Evolutionary conservation across 1,140 invertebrate species (phyloP), one percentile per base, ranked within the genome.

Genomic region (Arctopsyche grandis): DNA sequence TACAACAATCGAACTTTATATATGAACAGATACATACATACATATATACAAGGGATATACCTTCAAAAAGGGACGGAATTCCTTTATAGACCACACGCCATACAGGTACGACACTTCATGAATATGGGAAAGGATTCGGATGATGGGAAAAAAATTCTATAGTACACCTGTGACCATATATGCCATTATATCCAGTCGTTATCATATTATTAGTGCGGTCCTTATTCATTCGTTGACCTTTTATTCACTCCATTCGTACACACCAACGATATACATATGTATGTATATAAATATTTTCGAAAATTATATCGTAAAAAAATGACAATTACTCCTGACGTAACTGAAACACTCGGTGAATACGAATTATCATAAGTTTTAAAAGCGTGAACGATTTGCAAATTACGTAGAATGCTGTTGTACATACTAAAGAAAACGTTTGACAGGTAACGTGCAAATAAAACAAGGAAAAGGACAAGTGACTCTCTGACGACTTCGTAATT

Each of bases 121-220:
- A 52, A 52, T 52, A 29, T 14, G 7, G 1, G 63, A 66, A 66
- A 26, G 63, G 63, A 66, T 66, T 66, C n/a, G 22, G 10, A 12
- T 5, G 48, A 52, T 16, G 24, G 24, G 24, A 66, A 66, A 26
- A 66, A 14, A 22, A 38, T 26, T 66, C 24, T 66, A 66, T 66
- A 66, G 24, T 66, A 66, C 63, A 66, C 63, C 63, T 66, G 63
- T 66, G 63, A 19, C 24, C 24, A 10, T 66, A 63, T 16, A 66
- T 26, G 48, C 16, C 21, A 66, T 66, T 66, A 66, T 26, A 29
- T 24, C 21, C 26, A 22, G 63, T 66, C 63, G 24, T 66, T 66
- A 66, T 29, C 21, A 26, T 66, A 22, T 26, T 22, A 26, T 66
- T 66, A 60, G 19, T 21, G 16, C 19, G 7, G 1, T 38, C 29